phyloP scores from a whole-genome alignment of 1,140 invertebrate species.

The Lordiphosa clarofinis region DNA sequence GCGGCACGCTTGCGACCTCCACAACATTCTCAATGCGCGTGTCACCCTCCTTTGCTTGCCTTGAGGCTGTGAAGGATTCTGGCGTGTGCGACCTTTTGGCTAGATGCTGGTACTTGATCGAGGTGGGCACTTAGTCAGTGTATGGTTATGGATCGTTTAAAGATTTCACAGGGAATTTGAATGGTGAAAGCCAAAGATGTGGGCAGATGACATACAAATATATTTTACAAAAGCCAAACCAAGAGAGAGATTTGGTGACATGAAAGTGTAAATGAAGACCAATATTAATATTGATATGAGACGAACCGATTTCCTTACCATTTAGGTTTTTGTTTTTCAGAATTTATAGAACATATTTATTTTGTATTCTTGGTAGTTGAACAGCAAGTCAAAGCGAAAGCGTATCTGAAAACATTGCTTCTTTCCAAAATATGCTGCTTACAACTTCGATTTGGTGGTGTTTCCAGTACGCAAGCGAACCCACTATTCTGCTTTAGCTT shows the following conservation, averaged over 20 bases:
- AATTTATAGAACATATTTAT: constrained; percentile 41
- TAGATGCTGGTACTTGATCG: constrained; percentile 61
- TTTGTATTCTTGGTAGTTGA: constrained; percentile 34
- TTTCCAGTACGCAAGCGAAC: constrained; percentile 98
- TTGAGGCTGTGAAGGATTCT: constrained; percentile 18
- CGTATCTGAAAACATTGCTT: constrained; percentile 25
- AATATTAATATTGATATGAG: no score
- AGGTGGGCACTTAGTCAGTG: constrained; percentile 24
- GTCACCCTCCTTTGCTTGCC: constrained; percentile 38
- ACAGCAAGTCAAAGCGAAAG: constrained; percentile 22
- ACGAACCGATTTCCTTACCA: no score
- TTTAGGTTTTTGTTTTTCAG: constrained; percentile 15
- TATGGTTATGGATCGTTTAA: constrained; percentile 41
- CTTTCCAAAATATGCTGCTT: constrained; percentile 80
- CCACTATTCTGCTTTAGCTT: constrained; percentile 99
- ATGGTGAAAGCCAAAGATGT: constrained; percentile 23
- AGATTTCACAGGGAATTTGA: constrained; percentile 47
- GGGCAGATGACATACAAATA: constrained; percentile 18
- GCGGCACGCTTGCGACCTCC: constrained; percentile 45
- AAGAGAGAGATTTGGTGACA: no score
- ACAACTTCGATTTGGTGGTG: constrained; percentile 98
- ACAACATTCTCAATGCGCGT: constrained; percentile 46
- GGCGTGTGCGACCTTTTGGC: constrained; percentile 65
- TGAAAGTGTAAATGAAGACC: no score
- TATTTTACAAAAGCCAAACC: neutral